Base-by-base conservation (phyloP, 2,797 vertebrate species). In the Chanos chanos region DNA sequence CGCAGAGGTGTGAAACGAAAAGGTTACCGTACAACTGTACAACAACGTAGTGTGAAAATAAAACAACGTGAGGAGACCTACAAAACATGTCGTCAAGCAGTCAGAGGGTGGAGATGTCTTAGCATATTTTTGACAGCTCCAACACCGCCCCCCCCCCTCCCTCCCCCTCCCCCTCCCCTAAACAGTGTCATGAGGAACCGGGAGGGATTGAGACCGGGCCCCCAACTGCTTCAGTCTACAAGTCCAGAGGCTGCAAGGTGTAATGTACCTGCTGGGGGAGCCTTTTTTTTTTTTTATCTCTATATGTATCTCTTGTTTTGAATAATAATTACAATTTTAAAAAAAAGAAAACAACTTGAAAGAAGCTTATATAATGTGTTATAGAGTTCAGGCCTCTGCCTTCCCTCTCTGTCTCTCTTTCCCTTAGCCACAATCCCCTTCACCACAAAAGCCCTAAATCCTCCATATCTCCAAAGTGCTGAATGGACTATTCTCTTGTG, bases 291-390 rank as follows among this genome's bases (percentile, higher is more conserved):
- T 4, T 83, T 80, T 80, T 68, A 84, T 82, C 81, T 84, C 72
- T 83, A 81, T 72, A 66, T 76, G 78, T 55, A 61, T 84, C 74
- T 75, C 79, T 85, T 81, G 83, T 84, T 45, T 79, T 74, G 78
- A 84, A 76, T 86, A 83, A 82, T 86, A 79, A 84, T 73, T n/a
- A n/a, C n/a, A n/a, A n/a, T n/a, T n/a, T n/a, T n/a, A 81, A 87
- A 87, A 70, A 71, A 28, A 84, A 81, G 76, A 86, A 82, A 82
- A 60, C 70, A 79, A 84, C 84, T 87, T 79, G 77, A 85, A 82
- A 86, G 71, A 82, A 87, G 81, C 81, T 81, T 83, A 82, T 85
- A 82, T 85, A 85, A 71, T 77, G 86, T 78, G 77, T 85, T 86
- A n/a, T 82, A 72, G 79, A 19, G 40, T 58, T 61, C 55, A 64